phyloP scores from a whole-genome alignment of 2,888 invertebrate species.

The Aphrophora alni region DNA sequence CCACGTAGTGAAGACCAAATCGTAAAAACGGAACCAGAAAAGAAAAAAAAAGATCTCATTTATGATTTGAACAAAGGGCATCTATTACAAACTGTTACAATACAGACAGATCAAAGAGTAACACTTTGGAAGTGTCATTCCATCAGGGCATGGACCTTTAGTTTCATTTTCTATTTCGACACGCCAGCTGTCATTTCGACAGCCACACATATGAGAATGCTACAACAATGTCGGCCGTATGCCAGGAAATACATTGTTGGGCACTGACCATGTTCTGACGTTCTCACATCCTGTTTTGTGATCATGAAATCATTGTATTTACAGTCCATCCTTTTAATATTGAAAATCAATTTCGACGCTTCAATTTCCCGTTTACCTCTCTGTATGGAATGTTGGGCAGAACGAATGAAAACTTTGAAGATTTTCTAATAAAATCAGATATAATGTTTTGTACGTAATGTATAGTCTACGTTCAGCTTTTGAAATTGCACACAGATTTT shows the following conservation, averaged over 20 bases:
- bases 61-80: not conserved
- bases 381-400: too few species aligned
- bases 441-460: too few species aligned
- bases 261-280: not conserved
- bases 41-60: not conserved
- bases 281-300: not conserved
- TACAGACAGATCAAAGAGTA: not conserved
- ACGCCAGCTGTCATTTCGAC: slow-evolving; percentile 6
- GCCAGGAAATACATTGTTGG: not conserved
- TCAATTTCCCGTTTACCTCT: not conserved
- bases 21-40: too few species aligned
- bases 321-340: not conserved
- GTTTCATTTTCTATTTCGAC: slow-evolving; percentile 9
- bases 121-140: not conserved
- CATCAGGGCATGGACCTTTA: not conserved
- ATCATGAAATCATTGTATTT: slow-evolving; percentile 2
- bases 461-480: too few species aligned
- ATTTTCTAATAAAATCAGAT: too few species aligned
- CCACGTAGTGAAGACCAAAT: too few species aligned
- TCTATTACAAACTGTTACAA: too few species aligned
- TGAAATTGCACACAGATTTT: too few species aligned
- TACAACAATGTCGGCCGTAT: not conserved
- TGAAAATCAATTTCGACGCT: slow-evolving; percentile 2
- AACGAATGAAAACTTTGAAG: too few species aligned
- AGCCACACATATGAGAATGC: not conserved